Percentiles rank a stretch among this genome's conserved stretches.
Conservation (phyloP, 2,888 invertebrate genomes). For the Scelioninae gen. 1 region DNA sequence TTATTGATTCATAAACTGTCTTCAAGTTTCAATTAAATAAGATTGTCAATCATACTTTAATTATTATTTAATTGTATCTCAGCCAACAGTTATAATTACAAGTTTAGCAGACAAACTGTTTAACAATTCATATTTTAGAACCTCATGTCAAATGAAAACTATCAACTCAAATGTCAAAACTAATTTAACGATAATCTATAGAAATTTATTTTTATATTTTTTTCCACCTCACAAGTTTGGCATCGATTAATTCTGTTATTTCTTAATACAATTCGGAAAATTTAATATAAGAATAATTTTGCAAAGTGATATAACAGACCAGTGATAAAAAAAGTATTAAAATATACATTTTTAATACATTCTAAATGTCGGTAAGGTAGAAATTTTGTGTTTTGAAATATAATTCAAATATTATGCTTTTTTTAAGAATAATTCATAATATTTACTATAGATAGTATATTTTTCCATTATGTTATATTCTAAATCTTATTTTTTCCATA, state of each 20-base stretch:
- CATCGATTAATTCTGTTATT: neutral
- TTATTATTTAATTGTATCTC: too few species aligned
- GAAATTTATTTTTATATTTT: neutral
- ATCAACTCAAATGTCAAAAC: neutral
- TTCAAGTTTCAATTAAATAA: neutral
- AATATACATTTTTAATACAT: neutral
- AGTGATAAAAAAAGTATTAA: neutral
- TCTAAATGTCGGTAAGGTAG: neutral
- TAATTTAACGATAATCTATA: neutral
- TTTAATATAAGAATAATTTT: neutral
- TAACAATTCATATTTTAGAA: neutral
- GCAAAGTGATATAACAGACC: neutral
- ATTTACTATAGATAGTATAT: too few species aligned
- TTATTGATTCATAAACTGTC: conserved; percentile 42
- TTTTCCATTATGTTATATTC: too few species aligned
- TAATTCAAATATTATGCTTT: too few species aligned
- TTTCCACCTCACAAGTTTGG: neutral
- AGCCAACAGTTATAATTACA: too few species aligned
- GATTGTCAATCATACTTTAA: too few species aligned
- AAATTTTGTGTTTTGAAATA: neutral
- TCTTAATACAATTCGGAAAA: neutral
- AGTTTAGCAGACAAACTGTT: neutral
- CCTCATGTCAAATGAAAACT: neutral
- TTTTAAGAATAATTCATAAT: too few species aligned
- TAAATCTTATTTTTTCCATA: too few species aligned